Base-by-base conservation (phyloP, 2,888 invertebrate species). In the Cataglyphis rosenhaueri region DNA sequence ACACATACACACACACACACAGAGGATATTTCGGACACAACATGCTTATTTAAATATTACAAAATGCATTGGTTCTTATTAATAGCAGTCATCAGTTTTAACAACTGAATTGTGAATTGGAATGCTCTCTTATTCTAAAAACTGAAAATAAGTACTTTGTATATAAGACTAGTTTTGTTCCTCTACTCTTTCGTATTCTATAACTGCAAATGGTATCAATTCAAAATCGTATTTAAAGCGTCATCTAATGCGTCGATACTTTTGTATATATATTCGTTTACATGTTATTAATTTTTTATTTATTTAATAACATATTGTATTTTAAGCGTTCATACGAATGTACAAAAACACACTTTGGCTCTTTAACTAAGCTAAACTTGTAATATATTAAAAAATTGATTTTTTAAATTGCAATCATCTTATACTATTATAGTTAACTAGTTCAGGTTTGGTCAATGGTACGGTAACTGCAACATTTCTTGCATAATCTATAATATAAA, bases 381-480 rank as follows among this genome's bases (percentile, higher is more conserved):
- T 86, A 71, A 81, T 81, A 64, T 71, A 82, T 87, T 87, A 85
- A 90, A 87, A 89, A 90, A 83, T 68, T 85, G 73, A 59, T 84
- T 79, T 78, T 32, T 32, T 32, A 0, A 81, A 76, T 81, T 85
- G 84, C 79, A 81, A 64, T 84, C 82, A 73, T 74, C 70, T 82
- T 81, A 52, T 52, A 78, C 57, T 35, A 66, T 73, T 84, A 57
- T 83, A 83, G 21, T 64, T 75, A 75, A 68, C 10, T 78, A 66
- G 55, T 57, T 76, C 66, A 87, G 84, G 57, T 84, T 88, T 90
- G 86, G 89, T 89, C 89, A 87, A 83, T 83, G 41, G 81, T 85
- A 74, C 65, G 79, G 61, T 62, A 74, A 85, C 55, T 88, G 89
- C 86, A 89, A 89, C 85, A 87, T 21, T 82, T 84, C 61, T 71